Percentiles rank a stretch among this genome's conserved stretches.
These are phyloP conservation scores for Herpailurus yagouaroundi DNA, from an alignment of 2,113 vertebrate genomes.

Conservation along the genomic window DNA sequence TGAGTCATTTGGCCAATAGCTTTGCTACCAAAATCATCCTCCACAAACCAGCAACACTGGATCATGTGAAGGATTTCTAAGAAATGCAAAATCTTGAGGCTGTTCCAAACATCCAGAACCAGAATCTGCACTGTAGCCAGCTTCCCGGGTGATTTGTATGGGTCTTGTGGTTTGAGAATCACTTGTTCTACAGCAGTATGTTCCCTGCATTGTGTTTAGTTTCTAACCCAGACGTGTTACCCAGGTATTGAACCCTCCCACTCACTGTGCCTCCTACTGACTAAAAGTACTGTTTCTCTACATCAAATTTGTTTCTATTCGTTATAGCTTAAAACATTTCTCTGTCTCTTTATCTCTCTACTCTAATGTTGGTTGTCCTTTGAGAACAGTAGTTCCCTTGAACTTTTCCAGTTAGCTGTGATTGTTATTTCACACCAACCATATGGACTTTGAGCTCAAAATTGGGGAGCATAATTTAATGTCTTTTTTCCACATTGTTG, in stretches of 20 bases:
- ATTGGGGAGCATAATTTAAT: not conserved
- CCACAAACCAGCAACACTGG: not conserved
- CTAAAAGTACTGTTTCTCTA: not conserved
- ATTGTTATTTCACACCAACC: not conserved
- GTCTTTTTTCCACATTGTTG: not conserved
- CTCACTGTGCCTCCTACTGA: not conserved
- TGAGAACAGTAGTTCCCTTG: not conserved
- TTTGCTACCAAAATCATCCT: not conserved
- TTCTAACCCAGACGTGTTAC: not conserved
- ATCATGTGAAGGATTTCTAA: not conserved
- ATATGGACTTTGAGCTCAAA: accelerated
- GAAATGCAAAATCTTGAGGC: not conserved
- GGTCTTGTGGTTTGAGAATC: not conserved
- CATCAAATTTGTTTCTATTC: not conserved
- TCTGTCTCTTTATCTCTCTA: not conserved
- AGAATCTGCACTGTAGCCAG: not conserved
- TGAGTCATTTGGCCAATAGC: not conserved
- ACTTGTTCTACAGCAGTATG: not conserved
- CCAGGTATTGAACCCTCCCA: not conserved
- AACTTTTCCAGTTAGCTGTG: not conserved
- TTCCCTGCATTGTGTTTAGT: not conserved
- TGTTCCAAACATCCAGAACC: not conserved
- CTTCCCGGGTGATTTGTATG: not conserved
- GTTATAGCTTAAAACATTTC: not conserved
- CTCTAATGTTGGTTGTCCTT: not conserved